Conservation (phyloP, 2,888 invertebrate species). For the Hypolimnas misippus region DNA sequence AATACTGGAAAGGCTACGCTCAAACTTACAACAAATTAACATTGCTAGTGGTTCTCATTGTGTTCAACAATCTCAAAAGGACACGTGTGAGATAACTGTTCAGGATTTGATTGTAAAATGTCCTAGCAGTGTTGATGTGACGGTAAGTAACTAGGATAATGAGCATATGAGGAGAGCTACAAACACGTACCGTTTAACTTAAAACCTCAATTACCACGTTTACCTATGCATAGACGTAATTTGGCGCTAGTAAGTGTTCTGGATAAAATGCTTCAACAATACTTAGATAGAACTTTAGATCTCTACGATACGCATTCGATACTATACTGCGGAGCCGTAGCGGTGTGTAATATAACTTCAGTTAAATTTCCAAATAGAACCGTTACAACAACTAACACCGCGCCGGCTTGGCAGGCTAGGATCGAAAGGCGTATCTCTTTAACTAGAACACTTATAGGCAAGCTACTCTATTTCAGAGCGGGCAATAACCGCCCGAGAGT, state of each 20-base stretch:
- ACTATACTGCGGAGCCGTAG: slow-evolving; percentile 5
- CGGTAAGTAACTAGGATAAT: not conserved
- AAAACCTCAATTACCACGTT: not conserved
- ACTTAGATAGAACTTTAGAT: not conserved
- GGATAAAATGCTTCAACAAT: not conserved
- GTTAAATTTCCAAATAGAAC: not conserved
- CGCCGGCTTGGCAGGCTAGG: slow-evolving; percentile 12
- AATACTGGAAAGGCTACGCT: not conserved
- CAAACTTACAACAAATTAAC: not conserved
- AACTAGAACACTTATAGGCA: not conserved
- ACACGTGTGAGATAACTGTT: not conserved
- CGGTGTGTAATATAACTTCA: slow-evolving; percentile 2
- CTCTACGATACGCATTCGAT: not conserved
- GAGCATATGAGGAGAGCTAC: slow-evolving; percentile 4
- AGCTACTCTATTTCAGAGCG: not conserved
- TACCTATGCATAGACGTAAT: not conserved
- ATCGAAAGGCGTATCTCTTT: not conserved
- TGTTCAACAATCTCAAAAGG: not conserved
- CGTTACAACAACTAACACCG: not conserved
- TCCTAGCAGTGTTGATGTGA: not conserved
- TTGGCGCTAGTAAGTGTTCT: not conserved
- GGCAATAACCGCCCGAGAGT: not conserved
- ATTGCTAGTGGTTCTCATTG: not conserved
- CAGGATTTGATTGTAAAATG: not conserved
- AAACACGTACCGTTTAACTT: not conserved